Evolutionary conservation across 1,140 invertebrate genomes (phyloP), one percentile per base, ranked within the genome.

Genomic region (Meloidogyne hapla): DNA sequence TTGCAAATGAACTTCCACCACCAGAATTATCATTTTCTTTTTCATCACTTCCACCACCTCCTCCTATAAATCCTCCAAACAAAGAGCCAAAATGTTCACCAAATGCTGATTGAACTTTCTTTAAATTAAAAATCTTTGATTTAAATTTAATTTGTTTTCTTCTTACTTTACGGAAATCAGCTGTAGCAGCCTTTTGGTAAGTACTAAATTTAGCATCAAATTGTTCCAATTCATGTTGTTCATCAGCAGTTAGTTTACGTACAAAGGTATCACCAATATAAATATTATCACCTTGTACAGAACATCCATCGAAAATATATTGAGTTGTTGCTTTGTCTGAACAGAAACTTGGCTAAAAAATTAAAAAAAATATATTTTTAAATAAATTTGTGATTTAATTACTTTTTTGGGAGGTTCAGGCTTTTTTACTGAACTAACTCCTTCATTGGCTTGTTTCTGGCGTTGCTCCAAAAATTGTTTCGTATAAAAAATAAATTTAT

Each of bases 281-380:
- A 61, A 85, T 84, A 48, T 79, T 85, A 76, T 87, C 84, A 65
- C 77, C 77, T 69, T 85, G 83, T 26, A 85, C 79, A 45, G 75
- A 83, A 48, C 77, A 81, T 33, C 80, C 80, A 68, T 81, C 79
- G 66, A 85, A 85, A 69, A 86, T 77, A 78, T 85, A 85, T 75
- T 85, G 83, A 28, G 83, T 85, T 4, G 85, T 87, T n/a, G 83
- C 81, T 42, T 83, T 86, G 61, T 85, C 78, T 15, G 78, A 79
- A 45, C 77, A 78, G 78, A 78, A 78, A 28, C 67, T 75, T 40
- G 77, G 77, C 69, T 73, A 10, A 28, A 73, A 72, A 56, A 23
- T 26, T 56, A 18, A 38, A n/a, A 45, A 26, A 8, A 15, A 2
- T 33, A 33, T 26, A 68, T 9, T 40, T 40, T 10, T 26, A 69